Evolutionary conservation across 2,888 invertebrate genomes (phyloP).

Genomic region (Timandra comae): DNA sequence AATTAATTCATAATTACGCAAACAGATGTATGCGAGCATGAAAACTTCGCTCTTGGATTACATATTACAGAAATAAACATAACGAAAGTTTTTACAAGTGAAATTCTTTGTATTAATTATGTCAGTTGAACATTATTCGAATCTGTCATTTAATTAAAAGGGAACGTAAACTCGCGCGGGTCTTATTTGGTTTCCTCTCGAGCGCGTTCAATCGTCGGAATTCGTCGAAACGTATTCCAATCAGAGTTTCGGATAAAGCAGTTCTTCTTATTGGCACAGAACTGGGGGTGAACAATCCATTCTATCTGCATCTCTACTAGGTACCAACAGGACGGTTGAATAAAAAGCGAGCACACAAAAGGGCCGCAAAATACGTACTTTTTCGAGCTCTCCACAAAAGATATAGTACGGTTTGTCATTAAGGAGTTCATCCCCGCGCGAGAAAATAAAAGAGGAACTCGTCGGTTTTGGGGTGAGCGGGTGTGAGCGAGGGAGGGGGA

Average conservation of each 20-base stretch:
- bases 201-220: conserved; percentile 20
- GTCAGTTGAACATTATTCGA: too few relatives aligned
- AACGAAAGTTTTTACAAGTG: too few relatives aligned
- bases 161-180: too few relatives aligned
- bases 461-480: conserved; percentile 53
- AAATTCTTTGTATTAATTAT: too few relatives aligned
- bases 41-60: too few relatives aligned
- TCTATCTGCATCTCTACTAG: conserved; percentile 46
- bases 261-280: conserved; percentile 49
- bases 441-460: conserved; percentile 73
- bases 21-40: background rate
- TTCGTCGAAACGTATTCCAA: conserved; percentile 23
- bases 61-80: too few relatives aligned
- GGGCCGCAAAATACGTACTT: conserved; percentile 76
- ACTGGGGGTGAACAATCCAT: conserved; percentile 39
- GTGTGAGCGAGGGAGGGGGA: too few relatives aligned
- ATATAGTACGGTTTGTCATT: conserved; percentile 78
- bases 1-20: conserved; percentile 6
- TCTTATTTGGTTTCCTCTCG: conserved; percentile 6
- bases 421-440: conserved; percentile 77
- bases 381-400: conserved; percentile 75
- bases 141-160: too few relatives aligned
- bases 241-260: conserved; percentile 48
- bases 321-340: conserved; percentile 47
- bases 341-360: conserved; percentile 73